Percentiles rank a stretch among this genome's conserved stretches.
Evolutionary conservation across 2,797 vertebrate species (phyloP).

Genomic region (Cetoscarus ocellatus): DNA sequence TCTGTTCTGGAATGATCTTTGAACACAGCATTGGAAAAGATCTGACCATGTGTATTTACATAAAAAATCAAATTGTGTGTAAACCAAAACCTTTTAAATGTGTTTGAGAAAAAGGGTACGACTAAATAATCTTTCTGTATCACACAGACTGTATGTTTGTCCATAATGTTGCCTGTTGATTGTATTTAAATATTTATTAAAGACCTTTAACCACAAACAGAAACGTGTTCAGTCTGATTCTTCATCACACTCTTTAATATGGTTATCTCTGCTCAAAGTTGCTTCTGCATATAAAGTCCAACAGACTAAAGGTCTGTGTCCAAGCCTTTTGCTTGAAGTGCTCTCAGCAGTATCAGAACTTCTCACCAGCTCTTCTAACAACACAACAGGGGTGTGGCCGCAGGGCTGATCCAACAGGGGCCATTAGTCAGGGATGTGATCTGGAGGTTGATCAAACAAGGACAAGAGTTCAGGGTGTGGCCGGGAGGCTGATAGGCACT

Average conservation of each 20-base stretch:
- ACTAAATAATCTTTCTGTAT: conserved; percentile 3
- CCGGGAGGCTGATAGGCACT: too few relatives aligned
- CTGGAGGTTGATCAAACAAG: too few relatives aligned
- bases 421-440: too few relatives aligned
- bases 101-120: background rate
- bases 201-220: conserved; percentile 18
- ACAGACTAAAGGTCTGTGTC: too few relatives aligned
- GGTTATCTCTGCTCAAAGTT: too few relatives aligned
- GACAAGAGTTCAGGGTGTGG: too few relatives aligned
- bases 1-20: background rate
- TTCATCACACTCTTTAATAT: background rate
- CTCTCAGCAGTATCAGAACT: too few relatives aligned
- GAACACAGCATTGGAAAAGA: background rate
- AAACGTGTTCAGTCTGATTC: background rate
- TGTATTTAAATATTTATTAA: conserved; percentile 43
- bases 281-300: too few relatives aligned
- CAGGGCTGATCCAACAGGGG: too few relatives aligned
- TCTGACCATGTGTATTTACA: background rate
- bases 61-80: background rate
- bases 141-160: conserved; percentile 16
- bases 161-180: conserved; percentile 23
- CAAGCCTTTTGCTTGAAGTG: too few relatives aligned
- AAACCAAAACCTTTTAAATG: background rate
- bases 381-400: too few relatives aligned
- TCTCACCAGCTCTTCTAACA: too few relatives aligned